Conservation (phyloP, 2,797 vertebrate species). For the Poliocrania exsul region DNA sequence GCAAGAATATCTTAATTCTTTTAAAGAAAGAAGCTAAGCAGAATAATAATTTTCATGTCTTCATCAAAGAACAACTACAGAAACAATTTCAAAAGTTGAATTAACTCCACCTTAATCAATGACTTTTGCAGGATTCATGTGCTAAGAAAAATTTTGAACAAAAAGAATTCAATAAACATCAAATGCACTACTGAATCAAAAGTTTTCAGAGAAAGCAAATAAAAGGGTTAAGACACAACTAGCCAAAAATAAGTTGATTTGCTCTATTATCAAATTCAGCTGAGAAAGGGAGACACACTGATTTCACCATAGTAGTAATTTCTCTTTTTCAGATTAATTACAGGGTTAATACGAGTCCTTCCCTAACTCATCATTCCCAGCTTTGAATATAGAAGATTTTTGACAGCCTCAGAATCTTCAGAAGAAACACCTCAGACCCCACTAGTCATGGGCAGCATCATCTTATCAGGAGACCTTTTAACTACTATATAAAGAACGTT, state of each 20-base stretch:
- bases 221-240: not conserved
- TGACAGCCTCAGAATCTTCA: not conserved
- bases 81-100: not conserved
- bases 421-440: not conserved
- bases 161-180: not conserved
- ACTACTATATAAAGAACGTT: not conserved
- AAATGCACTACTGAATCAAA: not conserved
- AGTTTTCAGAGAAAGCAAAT: not conserved
- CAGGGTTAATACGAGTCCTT: not conserved
- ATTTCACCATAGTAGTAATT: not conserved
- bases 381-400: not conserved
- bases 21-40: not conserved
- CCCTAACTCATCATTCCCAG: not conserved
- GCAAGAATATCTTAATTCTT: not conserved
- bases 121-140: not conserved
- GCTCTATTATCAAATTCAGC: not conserved
- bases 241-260: not conserved
- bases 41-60: not conserved
- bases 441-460: not conserved
- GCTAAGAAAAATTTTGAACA: not conserved
- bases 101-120: not conserved
- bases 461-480: not conserved
- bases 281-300: not conserved
- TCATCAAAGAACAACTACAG: not conserved
- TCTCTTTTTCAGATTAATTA: not conserved